These are phyloP conservation scores for Lepidurus arcticus DNA, from an alignment of 1,140 invertebrate genomes.

Conservation along the genomic window DNA sequence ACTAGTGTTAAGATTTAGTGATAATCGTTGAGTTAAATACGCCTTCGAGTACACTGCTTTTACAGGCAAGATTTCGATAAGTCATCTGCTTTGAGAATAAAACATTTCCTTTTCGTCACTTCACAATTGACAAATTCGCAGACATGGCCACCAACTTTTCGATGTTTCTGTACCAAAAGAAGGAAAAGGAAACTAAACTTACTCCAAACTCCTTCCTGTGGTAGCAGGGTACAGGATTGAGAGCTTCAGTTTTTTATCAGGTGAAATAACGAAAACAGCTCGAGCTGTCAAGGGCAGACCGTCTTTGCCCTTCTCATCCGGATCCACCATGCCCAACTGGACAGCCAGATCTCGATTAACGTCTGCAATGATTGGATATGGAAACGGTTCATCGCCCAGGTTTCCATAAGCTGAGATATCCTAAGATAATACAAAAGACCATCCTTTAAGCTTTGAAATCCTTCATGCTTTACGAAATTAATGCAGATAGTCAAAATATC, in stretches of 20 bases:
- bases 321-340: constrained; percentile 79
- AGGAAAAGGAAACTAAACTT: constrained; percentile 43
- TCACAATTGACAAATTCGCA: too few species aligned
- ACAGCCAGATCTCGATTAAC: constrained; percentile 67
- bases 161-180: not conserved
- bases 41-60: too few species aligned
- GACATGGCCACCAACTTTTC: too few species aligned
- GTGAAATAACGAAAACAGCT: constrained; percentile 80
- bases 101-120: too few species aligned
- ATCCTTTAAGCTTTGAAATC: too few species aligned
- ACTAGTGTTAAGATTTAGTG: too few species aligned
- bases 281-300: constrained; percentile 71
- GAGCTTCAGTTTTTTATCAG: constrained; percentile 75
- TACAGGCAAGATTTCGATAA: too few species aligned
- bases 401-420: constrained; percentile 70
- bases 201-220: constrained; percentile 87
- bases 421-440: constrained; percentile 40
- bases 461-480: not conserved
- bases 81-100: too few species aligned
- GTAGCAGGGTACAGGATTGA: constrained; percentile 86
- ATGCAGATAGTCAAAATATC: constrained; percentile 35
- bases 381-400: constrained; percentile 62
- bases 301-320: constrained; percentile 62
- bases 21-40: too few species aligned
- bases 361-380: constrained; percentile 85